Evolutionary conservation across 2,113 vertebrate genomes (phyloP).

Genomic region (Actenoides hombroni): DNA sequence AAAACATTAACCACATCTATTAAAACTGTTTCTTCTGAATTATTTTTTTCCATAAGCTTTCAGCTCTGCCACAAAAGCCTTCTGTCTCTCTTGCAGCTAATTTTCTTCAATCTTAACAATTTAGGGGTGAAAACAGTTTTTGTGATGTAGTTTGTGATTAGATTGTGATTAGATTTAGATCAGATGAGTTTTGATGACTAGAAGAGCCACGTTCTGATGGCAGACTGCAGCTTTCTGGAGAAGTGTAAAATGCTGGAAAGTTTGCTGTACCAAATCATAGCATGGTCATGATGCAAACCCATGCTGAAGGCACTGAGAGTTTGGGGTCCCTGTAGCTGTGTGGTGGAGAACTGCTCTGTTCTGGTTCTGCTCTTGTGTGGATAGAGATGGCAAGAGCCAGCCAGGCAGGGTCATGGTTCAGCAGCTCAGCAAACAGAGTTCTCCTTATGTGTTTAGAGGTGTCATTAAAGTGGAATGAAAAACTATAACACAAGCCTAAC

Average conservation of each 20-base stretch:
- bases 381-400: not conserved
- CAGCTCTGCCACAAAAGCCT: slow-evolving; percentile 27
- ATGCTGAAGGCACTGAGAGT: not conserved
- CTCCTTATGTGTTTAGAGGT: not conserved
- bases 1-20: slow-evolving; percentile 62
- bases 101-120: not conserved
- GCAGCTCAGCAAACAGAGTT: accelerated
- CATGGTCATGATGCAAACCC: not conserved
- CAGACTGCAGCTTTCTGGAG: not conserved
- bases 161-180: not conserved
- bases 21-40: slow-evolving; percentile 52
- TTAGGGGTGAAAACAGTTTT: not conserved
- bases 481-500: not conserved
- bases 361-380: not conserved
- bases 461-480: not conserved
- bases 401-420: accelerated
- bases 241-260: not conserved
- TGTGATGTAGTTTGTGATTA: not conserved
- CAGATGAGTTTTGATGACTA: not conserved
- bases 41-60: slow-evolving; percentile 54
- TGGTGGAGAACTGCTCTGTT: not conserved
- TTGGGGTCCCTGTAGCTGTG: not conserved
- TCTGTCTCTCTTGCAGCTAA: not conserved
- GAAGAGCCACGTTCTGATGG: not conserved
- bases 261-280: not conserved